Conservation (phyloP, 2,113 vertebrate species). For the Baryphthengus martii region DNA sequence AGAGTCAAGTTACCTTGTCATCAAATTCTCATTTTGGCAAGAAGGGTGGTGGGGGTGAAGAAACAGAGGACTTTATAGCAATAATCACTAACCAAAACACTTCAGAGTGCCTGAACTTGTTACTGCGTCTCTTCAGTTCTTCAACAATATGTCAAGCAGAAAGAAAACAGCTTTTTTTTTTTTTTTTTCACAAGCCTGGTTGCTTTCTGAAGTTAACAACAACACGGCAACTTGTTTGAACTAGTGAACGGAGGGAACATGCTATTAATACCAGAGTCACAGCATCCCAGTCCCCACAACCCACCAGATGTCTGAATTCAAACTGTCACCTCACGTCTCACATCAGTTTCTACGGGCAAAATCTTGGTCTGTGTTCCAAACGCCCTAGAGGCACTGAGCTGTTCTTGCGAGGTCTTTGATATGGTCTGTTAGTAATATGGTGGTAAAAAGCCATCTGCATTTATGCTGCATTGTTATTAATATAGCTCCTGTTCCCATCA, state of each 20-base stretch:
- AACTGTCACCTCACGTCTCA: conserved; percentile 48
- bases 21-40: conserved; percentile 63
- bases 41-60: conserved; percentile 48
- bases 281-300: background rate
- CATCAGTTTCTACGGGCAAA: conserved; percentile 17
- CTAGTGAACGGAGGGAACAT: conserved; percentile 52
- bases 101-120: conserved; percentile 63
- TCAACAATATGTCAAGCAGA: conserved; percentile 59
- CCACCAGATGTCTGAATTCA: conserved; percentile 60
- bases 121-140: conserved; percentile 48
- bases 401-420: conserved; percentile 43
- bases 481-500: conserved; percentile 5
- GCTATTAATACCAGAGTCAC: conserved; percentile 53
- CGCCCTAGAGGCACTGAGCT: background rate
- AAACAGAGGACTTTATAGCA: conserved; percentile 55
- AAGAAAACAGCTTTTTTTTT: conserved; percentile 68
- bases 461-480: conserved; percentile 36
- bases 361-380: conserved; percentile 32
- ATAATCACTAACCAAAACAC: conserved; percentile 66
- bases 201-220: conserved; percentile 61
- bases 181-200: conserved; percentile 59
- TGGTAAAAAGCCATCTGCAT: conserved; percentile 25
- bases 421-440: conserved; percentile 30
- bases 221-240: conserved; percentile 57
- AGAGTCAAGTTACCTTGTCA: conserved; percentile 64